A percentile compares a stretch with the other conserved stretches of the same genome.
Conservation (phyloP, 2,113 vertebrate genomes). For the Lepisosteus oculatus region DNA sequence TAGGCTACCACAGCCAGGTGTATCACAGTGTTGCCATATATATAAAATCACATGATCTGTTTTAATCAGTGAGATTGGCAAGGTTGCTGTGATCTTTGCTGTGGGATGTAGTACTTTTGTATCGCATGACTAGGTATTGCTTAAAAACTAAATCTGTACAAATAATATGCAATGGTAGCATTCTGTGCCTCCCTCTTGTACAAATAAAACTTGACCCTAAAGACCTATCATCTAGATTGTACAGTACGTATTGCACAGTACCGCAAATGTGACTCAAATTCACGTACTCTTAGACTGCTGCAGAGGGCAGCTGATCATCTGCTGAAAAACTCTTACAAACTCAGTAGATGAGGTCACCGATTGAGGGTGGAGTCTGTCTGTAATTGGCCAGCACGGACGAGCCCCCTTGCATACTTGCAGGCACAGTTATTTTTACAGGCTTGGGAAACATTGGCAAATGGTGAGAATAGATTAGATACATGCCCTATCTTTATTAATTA, state of each 20-base stretch:
- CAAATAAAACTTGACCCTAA: background rate
- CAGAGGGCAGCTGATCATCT: background rate
- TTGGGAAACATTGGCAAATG: background rate
- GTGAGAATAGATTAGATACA: background rate
- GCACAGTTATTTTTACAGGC: conserved; percentile 7
- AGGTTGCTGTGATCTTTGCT: conserved; percentile 50
- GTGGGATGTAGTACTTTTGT: too few relatives aligned
- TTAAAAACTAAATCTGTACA: background rate
- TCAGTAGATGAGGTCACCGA: background rate
- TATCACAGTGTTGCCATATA: too few relatives aligned
- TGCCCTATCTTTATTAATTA: background rate
- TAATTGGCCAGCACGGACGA: conserved; percentile 22
- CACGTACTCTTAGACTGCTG: background rate
- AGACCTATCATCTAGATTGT: background rate
- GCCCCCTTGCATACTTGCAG: conserved; percentile 8
- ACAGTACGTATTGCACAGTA: background rate
- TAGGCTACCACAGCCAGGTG: too few relatives aligned
- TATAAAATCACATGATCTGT: too few relatives aligned
- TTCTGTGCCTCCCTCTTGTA: background rate
- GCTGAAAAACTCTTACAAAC: background rate
- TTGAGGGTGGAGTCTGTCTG: background rate
- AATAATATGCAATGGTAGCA: background rate
- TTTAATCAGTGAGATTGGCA: conserved; percentile 14
- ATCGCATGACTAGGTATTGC: conserved; percentile 1
- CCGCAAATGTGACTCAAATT: too few relatives aligned